A percentile compares a stretch with the other conserved stretches of the same genome.
These are phyloP conservation scores for Hemiscyllium ocellatum DNA, from an alignment of 2,113 vertebrate genomes.

Conservation along the genomic window DNA sequence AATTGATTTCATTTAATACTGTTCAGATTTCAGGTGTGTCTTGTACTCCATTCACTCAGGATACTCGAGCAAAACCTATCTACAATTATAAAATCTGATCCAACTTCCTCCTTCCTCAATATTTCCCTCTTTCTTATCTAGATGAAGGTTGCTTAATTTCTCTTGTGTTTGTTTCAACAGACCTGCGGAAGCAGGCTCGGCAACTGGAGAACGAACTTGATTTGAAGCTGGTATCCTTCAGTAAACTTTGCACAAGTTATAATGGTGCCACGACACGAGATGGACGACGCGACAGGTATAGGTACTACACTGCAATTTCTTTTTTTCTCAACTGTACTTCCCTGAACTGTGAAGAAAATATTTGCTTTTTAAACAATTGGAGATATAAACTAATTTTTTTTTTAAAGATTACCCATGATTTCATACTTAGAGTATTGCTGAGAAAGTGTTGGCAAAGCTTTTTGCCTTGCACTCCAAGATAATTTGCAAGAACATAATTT, in stretches of 20 bases:
- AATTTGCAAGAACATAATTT: too few species aligned
- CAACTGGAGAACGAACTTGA: constrained; percentile 96
- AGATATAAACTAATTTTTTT: not conserved
- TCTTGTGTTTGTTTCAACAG: constrained; percentile 52
- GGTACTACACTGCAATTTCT: constrained; percentile 55
- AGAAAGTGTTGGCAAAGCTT: too few species aligned
- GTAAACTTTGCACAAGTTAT: constrained; percentile 95
- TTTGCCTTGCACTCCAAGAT: too few species aligned
- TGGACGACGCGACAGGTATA: constrained; percentile 87
- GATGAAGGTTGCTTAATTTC: not conserved
- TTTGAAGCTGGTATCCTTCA: constrained; percentile 94
- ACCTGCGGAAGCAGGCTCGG: constrained; percentile 91
- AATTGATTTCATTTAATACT: not conserved
- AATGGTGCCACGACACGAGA: constrained; percentile 70
- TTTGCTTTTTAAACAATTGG: not conserved
- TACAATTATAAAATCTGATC: not conserved
- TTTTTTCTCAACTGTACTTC: not conserved
- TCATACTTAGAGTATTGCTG: too few species aligned
- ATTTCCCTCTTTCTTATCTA: not conserved
- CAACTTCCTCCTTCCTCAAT: not conserved
- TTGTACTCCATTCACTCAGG: not conserved
- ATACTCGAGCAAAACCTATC: not conserved
- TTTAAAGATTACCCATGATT: not conserved
- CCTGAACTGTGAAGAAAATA: not conserved
- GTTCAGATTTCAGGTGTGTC: not conserved